A percentile compares a stretch with the other conserved stretches of the same genome.
Conservation (phyloP, 1,140 invertebrate genomes). For the Penaeus vannamei region DNA sequence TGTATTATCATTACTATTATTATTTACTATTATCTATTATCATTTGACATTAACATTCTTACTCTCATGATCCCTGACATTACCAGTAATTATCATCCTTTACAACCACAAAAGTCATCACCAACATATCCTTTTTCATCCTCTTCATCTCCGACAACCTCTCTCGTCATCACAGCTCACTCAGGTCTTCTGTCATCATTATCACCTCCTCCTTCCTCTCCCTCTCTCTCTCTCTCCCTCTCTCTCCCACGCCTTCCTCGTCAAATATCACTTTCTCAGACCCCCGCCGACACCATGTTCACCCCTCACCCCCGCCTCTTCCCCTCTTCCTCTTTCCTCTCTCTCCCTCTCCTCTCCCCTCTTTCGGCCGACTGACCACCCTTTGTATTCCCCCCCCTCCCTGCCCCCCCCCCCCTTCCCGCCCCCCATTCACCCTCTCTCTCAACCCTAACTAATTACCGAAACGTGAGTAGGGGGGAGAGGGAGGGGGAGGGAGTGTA, state of each 20-base stretch:
- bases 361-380: background rate
- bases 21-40: too few relatives aligned
- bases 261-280: background rate
- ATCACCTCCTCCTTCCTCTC: background rate
- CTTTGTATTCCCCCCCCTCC: background rate
- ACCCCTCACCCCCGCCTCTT: background rate
- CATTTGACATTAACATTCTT: background rate
- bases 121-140: background rate
- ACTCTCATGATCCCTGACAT: background rate
- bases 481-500: background rate
- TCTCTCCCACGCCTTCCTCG: background rate
- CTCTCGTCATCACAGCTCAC: background rate
- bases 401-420: background rate
- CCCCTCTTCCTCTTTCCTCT: slow-evolving; percentile 3
- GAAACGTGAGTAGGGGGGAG: background rate
- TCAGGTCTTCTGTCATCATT: background rate
- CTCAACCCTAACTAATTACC: background rate
- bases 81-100: background rate
- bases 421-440: background rate
- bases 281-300: background rate
- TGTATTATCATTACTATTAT: too few relatives aligned
- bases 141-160: background rate
- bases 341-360: background rate
- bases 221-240: background rate
- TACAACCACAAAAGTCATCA: background rate